Evolutionary conservation across 1,140 invertebrate species (phyloP).

Genomic region (Hypsibius dujardini): DNA sequence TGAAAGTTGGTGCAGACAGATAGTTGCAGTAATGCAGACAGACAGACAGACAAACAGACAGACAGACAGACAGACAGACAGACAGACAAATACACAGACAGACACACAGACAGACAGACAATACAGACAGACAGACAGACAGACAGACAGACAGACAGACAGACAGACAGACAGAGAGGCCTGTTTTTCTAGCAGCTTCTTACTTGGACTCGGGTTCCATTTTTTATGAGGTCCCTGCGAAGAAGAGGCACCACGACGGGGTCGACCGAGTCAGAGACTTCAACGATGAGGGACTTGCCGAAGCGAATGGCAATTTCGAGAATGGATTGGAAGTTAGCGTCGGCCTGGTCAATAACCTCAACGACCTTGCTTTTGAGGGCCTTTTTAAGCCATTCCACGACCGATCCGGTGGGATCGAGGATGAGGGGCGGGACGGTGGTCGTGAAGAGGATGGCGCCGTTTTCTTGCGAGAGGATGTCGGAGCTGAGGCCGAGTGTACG

Average conservation of each 20-base stretch:
- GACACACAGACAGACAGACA: too few relatives aligned
- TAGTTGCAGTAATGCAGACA: too few relatives aligned
- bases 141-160: too few relatives aligned
- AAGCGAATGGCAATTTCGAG: conserved; percentile 76
- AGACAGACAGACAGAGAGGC: too few relatives aligned
- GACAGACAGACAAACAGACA: too few relatives aligned
- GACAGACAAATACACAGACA: too few relatives aligned
- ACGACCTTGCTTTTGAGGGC: not conserved
- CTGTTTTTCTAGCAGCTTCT: too few relatives aligned
- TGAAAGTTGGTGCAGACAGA: too few relatives aligned
- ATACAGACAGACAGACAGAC: too few relatives aligned
- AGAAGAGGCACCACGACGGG: conserved; percentile 49
- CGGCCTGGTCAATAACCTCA: conserved; percentile 30
- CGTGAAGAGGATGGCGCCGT: conserved; percentile 59
- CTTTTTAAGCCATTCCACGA: conserved; percentile 23
- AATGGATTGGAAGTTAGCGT: conserved; percentile 56
- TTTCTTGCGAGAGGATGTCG: conserved; percentile 59
- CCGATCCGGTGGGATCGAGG: conserved; percentile 26
- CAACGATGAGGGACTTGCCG: conserved; percentile 73
- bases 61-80: too few relatives aligned
- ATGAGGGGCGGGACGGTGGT: conserved; percentile 16
- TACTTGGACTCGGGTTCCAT: conserved; percentile 38
- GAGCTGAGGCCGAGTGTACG: conserved; percentile 61
- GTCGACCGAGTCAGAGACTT: conserved; percentile 52
- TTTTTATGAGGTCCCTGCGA: conserved; percentile 45